phyloP scores from a whole-genome alignment of 2,888 invertebrate species.

The Sesia bembeciformis region DNA sequence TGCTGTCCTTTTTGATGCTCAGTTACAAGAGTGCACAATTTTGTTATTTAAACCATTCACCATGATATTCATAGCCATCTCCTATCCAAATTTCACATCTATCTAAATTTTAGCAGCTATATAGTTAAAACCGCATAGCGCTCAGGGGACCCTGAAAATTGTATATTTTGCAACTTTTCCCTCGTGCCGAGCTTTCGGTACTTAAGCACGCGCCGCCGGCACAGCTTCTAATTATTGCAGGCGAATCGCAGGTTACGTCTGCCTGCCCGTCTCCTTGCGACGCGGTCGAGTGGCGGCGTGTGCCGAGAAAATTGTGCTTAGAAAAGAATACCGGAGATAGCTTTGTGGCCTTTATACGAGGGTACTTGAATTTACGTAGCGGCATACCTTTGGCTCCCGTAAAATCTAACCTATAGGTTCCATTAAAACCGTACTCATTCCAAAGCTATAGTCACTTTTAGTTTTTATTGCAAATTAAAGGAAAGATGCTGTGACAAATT shows the following conservation, averaged over 20 bases:
- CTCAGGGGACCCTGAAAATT: slow-evolving; percentile 11
- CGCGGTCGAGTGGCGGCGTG: slow-evolving; percentile 4
- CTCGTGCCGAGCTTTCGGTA: slow-evolving; percentile 16
- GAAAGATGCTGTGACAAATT: too few species aligned
- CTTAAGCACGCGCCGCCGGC: slow-evolving; percentile 31
- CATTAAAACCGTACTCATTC: too few species aligned
- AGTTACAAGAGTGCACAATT: too few species aligned
- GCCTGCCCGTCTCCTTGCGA: slow-evolving; percentile 7
- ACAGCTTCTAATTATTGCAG: slow-evolving; percentile 36
- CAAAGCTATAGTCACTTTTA: too few species aligned
- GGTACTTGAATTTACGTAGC: neutral
- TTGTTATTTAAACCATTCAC: too few species aligned
- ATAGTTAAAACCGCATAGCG: neutral
- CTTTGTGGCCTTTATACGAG: neutral
- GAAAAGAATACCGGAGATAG: neutral
- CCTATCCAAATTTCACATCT: too few species aligned
- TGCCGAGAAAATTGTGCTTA: neutral
- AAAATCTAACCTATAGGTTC: too few species aligned
- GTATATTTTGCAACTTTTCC: slow-evolving; percentile 11
- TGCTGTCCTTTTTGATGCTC: too few species aligned
- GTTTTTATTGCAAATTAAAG: too few species aligned
- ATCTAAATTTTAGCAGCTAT: neutral
- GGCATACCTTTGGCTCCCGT: too few species aligned
- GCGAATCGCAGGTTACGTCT: slow-evolving; percentile 14
- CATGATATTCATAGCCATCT: too few species aligned